Conservation (phyloP, 1,140 invertebrate genomes). For the Lineus longissimus region DNA sequence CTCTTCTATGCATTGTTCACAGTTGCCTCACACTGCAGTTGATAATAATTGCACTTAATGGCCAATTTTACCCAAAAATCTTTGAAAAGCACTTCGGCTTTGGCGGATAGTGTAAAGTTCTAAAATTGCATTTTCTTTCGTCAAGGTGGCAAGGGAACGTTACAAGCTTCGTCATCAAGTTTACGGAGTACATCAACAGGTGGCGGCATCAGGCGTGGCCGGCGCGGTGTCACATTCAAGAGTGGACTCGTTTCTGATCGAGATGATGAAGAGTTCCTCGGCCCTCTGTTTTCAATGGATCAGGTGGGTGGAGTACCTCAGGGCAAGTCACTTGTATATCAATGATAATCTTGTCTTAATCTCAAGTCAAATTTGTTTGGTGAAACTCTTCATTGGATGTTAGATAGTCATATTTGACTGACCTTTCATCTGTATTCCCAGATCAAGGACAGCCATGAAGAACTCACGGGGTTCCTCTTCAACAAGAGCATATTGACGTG, state of each 20-base stretch:
- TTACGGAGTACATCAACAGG: background rate
- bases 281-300: slow-evolving; percentile 43
- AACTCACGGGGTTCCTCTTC: slow-evolving; percentile 42
- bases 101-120: too few species aligned
- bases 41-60: too few species aligned
- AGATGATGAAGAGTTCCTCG: slow-evolving; percentile 43
- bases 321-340: background rate
- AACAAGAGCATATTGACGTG: slow-evolving; percentile 40
- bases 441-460: slow-evolving; percentile 28
- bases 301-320: slow-evolving; percentile 28
- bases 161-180: too few species aligned
- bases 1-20: too few species aligned
- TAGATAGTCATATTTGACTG: too few species aligned
- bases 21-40: too few species aligned
- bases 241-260: slow-evolving; percentile 41
- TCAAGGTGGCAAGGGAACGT: too few species aligned
- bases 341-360: background rate
- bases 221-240: slow-evolving; percentile 46
- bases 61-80: too few species aligned
- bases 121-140: too few species aligned
- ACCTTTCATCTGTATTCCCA: too few species aligned
- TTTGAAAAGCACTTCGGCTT: too few species aligned
- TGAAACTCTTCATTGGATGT: too few species aligned
- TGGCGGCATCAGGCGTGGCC: background rate
- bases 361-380: background rate